Evolutionary conservation across 2,113 vertebrate species (phyloP), one percentile per base, ranked within the genome.

Genomic region (Puntigrus tetrazona): DNA sequence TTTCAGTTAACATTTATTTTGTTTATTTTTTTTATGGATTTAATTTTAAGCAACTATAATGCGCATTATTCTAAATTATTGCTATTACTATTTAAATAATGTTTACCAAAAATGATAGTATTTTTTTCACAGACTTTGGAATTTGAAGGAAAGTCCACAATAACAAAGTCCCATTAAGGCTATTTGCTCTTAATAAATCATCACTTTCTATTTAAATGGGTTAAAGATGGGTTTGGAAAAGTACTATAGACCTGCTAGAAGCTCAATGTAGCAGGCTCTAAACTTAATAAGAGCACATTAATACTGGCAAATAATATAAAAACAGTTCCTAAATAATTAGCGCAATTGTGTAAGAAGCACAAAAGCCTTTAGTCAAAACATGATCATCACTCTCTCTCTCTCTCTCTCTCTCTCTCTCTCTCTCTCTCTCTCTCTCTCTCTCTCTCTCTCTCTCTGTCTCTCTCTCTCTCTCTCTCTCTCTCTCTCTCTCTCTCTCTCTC

Each of bases 381-480:
- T 86, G 85, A 90, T 90, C 79, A 38, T 91, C 83, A 86, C 77
- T 29, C 50, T 87, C 85, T 87, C 87, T 36, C 79, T 36, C 41
- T 5, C 86, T 13, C 85, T 78, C 77, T 27, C 47, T 87, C 85
- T 88, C n/a, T n/a, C n/a, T n/a, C n/a, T n/a, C n/a, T n/a, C n/a
- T n/a, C n/a, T n/a, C n/a, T n/a, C n/a, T n/a, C n/a, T n/a, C n/a
- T 85, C 86, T 13, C 85, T 78, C 77, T n/a, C 41, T 87, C 85
- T 87, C 86, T 45, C 43, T 45, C 43, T 47, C 45, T 47, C 45
- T 16, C 14, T 47, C 45, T 47, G 11, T 14, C 45, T 47, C 45
- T 47, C 13, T 16, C 45, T 47, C 45, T 47, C 45, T 47, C 3
- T 47, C 45, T 0, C 16, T 20, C 47, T 2, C 47, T 7, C 47